These are phyloP conservation scores for Agrotis clavis DNA, from an alignment of 2,888 invertebrate genomes.

Conservation along the genomic window DNA sequence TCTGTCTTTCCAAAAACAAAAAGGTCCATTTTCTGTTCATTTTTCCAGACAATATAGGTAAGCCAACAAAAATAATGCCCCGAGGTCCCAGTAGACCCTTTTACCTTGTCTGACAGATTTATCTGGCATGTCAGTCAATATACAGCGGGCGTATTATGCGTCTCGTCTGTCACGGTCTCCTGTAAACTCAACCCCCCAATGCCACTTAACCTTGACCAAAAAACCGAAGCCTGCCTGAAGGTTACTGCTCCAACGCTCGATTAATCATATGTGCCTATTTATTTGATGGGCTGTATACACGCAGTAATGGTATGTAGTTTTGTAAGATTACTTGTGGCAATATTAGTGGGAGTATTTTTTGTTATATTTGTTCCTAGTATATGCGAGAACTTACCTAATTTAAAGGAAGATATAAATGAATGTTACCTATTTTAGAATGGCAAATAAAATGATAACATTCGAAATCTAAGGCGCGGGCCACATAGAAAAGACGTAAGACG, in stretches of 20 bases:
- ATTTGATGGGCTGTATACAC: slow-evolving; percentile 33
- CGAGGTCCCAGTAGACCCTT: slow-evolving; percentile 32
- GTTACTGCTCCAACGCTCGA: slow-evolving; percentile 55
- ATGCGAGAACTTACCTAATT: not conserved
- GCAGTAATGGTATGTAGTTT: slow-evolving; percentile 19
- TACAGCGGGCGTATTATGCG: slow-evolving; percentile 52
- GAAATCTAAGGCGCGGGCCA: too few relatives aligned
- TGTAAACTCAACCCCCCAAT: slow-evolving; percentile 41
- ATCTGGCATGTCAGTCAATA: slow-evolving; percentile 58
- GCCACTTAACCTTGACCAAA: slow-evolving; percentile 53
- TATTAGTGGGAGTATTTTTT: not conserved
- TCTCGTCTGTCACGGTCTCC: slow-evolving; percentile 50
- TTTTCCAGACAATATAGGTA: slow-evolving; percentile 32
- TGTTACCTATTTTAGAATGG: not conserved
- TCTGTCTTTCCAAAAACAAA: slow-evolving; percentile 29
- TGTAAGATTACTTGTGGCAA: slow-evolving; percentile 21
- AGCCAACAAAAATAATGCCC: slow-evolving; percentile 39
- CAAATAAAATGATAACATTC: not conserved
- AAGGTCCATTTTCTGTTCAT: slow-evolving; percentile 14
- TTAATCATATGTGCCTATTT: slow-evolving; percentile 52
- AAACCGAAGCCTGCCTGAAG: slow-evolving; percentile 46
- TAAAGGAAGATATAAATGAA: not conserved
- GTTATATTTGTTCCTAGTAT: not conserved
- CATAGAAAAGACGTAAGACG: too few relatives aligned
- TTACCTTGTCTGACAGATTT: slow-evolving; percentile 49